Percentiles rank a stretch among this genome's conserved stretches.
phyloP scores from a whole-genome alignment of 2,113 vertebrate species.

The Oryzias curvinotus region DNA sequence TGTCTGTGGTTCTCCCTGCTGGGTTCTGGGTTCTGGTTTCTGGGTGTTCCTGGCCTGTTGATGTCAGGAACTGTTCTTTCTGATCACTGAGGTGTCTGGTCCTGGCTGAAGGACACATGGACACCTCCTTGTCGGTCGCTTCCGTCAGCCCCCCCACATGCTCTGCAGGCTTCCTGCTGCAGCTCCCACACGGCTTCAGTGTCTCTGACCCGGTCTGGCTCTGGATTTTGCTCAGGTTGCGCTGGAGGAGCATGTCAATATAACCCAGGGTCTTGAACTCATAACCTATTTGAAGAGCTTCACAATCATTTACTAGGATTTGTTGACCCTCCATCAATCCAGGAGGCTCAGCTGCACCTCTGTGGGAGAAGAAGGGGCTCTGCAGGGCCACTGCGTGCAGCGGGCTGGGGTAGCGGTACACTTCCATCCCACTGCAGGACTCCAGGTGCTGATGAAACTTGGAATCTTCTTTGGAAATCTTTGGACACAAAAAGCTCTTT shows the following conservation, averaged over 20 bases:
- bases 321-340: constrained; percentile 26
- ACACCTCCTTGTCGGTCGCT: constrained; percentile 48
- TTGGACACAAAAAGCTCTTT: constrained; percentile 52
- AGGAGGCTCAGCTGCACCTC: constrained; percentile 40
- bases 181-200: constrained; percentile 26
- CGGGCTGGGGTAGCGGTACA: constrained; percentile 92
- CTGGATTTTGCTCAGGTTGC: constrained; percentile 70
- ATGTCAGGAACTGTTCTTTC: constrained; percentile 48
- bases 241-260: constrained; percentile 83
- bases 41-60: constrained; percentile 42
- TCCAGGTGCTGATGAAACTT: constrained; percentile 87
- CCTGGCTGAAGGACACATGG: constrained; percentile 29
- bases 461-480: constrained; percentile 68
- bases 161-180: constrained; percentile 32
- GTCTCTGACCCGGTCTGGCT: constrained; percentile 46
- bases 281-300: constrained; percentile 26
- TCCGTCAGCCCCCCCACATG: constrained; percentile 30
- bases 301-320: constrained; percentile 17
- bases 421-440: constrained; percentile 82
- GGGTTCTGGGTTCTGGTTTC: constrained; percentile 29
- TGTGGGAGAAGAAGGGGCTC: constrained; percentile 87
- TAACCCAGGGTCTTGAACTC: constrained; percentile 76
- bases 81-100: constrained; percentile 29
- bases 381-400: constrained; percentile 93
- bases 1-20: constrained; percentile 26